Evolutionary conservation across 2,888 invertebrate species (phyloP), one percentile per base, ranked within the genome.

Genomic region (Watsonalla binaria): DNA sequence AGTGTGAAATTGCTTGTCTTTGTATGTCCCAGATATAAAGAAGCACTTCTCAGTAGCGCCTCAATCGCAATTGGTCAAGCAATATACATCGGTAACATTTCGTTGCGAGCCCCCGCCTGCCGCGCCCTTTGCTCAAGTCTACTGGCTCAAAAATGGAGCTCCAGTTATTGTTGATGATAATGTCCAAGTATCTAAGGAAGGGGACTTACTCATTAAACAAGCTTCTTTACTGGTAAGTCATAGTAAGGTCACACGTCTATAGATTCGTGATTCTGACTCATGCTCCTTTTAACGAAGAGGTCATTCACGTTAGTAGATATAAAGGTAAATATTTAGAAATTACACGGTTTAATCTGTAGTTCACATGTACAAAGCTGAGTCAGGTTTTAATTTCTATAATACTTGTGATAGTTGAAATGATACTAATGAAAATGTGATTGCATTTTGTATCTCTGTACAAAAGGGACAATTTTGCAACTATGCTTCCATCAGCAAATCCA

Each of bases 1-100:
- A 42, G 7, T 42, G 5, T 5, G 1, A 42, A 7, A 42, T 42
- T 14, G 47, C 51, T 45, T 55, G 45, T n/a, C 46, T 37, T 24
- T 37, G 14, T 33, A 24, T 33, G 42, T 14, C 51, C 37, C 47
- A 98, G 98, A 96, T 88, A 92, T 98, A 84, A 96, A 96, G 87
- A 97, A 96, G 86, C 95, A 96, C 80, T 98, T 98, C 92, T 94
- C 95, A 68, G 93, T 95, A 60, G 94, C 96, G n/a, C 98, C 98
- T 6, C 94, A 96, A 70, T 95, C 96, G 0, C 93, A 95, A 60
- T 92, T 94, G 51, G 96, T 97, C 42, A 96, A 96, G 80, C 92
- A 96, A 62, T 95, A 96, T 66, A 93, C 95, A n/a, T 94, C 96
- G 59, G 95, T 95, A 48, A 96, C 97, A 72, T 92, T 98, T 63